Evolutionary conservation across 1,140 invertebrate genomes (phyloP), one percentile per base, ranked within the genome.

Genomic region (Scaptomyza pallida): DNA sequence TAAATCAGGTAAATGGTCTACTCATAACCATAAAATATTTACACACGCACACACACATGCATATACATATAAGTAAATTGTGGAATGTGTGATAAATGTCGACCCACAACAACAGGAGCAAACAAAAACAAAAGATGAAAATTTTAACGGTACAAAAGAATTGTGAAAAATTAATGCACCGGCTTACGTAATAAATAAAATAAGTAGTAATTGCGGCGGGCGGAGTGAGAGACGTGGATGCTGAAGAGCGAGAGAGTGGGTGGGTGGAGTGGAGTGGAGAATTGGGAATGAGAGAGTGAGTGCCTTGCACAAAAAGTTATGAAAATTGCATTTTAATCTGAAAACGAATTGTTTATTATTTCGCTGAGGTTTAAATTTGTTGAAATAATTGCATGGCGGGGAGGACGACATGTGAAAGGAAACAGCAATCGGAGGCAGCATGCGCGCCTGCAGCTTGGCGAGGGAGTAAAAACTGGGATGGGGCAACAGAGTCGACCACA

Each of bases 301-400:
- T 59, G 62, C 68, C 79, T 81, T 77, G 77, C 55, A 65, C 82
- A 88, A 85, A 85, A 82, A 89, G 82, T 88, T 88, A 88, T 88
- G 82, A 88, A 88, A 88, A 88, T 88, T 88, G 82, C 82, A 88
- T 88, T 88, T 88, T 88, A 89, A 88, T 88, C 82, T 88, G 82
- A 88, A 88, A 82, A 88, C 82, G 82, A 88, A 88, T 88, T 89
- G 82, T 88, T 88, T 88, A 88, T 88, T 88, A 88, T 88, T 88
- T 88, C 82, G 78, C 83, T 88, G 82, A 89, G 82, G 82, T 88
- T 88, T 88, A 88, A 88, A 88, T 88, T 88, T 88, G 82, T 88
- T 88, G 82, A 88, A 88, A 88, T 88, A 88, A 88, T 88, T 88
- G 82, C 82, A 75, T 82, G 51, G 10, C 35, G 45, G 44, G 61